Evolutionary conservation across 1,140 invertebrate genomes (phyloP), one percentile per base, ranked within the genome.

Genomic region (Nymphalis io): DNA sequence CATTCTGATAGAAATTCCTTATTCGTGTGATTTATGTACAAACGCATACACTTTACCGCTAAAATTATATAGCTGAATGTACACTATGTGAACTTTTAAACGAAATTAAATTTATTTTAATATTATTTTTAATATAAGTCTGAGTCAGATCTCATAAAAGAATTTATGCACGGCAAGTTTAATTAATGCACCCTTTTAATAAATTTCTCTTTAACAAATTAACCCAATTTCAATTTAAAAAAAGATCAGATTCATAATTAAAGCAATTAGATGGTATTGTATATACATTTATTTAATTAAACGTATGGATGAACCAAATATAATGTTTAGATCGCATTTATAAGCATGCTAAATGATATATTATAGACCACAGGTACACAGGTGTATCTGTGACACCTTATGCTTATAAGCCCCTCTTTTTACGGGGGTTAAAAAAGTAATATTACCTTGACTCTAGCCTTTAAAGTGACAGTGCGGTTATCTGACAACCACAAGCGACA

Each of bases 401-500:
- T n/a, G n/a, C n/a, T n/a, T n/a, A n/a, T n/a, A n/a, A n/a, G n/a
- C n/a, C n/a, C n/a, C n/a, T n/a, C n/a, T n/a, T n/a, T n/a, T n/a
- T n/a, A n/a, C 0, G 23, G 0, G 5, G 1, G 23, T 6, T 40
- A 44, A 44, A 4, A 44, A 44, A 44, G 0, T 1, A 12, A 3
- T 44, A 44, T 18, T 67, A 96, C 96, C 94, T 96, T 96, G 53
- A 96, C 94, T 92, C 95, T 95, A 18, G 95, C 95, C 72, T 95
- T 93, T 15, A 96, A 94, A 2, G 95, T 96, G 64, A 94, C 89
- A 4, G 95, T 96, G 15, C 93, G 87, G 76, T 93, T 89, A 82
- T 92, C 77, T 40, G 88, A 85, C 84, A 97, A 96, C 95, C 96
- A 97, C 53, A 98, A 93, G n/a, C 96, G 93, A 80, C 97, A 98